Evolutionary conservation across 2,888 invertebrate species (phyloP).

Genomic region (Caenorhabditis sp.): DNA sequence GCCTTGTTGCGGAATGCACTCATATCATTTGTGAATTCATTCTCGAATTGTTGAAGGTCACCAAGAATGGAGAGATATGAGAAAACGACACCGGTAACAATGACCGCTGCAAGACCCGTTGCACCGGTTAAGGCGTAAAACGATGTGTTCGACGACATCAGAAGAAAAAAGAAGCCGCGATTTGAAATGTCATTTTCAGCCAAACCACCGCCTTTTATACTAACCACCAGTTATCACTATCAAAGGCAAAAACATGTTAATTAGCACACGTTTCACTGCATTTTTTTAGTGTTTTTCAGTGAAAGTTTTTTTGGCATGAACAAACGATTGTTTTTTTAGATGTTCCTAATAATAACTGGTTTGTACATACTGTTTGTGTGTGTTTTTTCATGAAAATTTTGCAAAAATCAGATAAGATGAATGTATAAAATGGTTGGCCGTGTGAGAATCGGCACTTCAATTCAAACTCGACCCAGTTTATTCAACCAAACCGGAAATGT

Average conservation of each 20-base stretch:
- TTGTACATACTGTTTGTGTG: background rate
- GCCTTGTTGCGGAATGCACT: constrained; percentile 16
- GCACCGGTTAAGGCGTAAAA: constrained; percentile 27
- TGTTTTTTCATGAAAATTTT: background rate
- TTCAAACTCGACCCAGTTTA: constrained; percentile 36
- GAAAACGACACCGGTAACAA: constrained; percentile 32
- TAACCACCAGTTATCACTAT: background rate
- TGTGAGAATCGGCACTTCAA: constrained; percentile 30
- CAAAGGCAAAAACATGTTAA: background rate
- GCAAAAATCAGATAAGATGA: background rate
- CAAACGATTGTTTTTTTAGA: background rate
- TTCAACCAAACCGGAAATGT: constrained; percentile 27
- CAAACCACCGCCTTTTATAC: background rate
- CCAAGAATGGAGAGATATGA: constrained; percentile 33
- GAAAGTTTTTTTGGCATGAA: background rate
- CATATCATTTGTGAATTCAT: constrained; percentile 33
- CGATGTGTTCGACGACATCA: constrained; percentile 22
- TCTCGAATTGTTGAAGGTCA: constrained; percentile 35
- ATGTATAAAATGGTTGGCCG: constrained; percentile 30
- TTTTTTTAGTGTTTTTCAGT: background rate
- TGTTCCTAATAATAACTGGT: background rate
- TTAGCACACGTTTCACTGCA: constrained; percentile 1
- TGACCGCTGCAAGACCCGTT: constrained; percentile 23
- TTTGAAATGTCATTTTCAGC: background rate
- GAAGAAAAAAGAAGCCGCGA: background rate